Conservation (phyloP, 1,140 invertebrate genomes). For the Augochlora pura region DNA sequence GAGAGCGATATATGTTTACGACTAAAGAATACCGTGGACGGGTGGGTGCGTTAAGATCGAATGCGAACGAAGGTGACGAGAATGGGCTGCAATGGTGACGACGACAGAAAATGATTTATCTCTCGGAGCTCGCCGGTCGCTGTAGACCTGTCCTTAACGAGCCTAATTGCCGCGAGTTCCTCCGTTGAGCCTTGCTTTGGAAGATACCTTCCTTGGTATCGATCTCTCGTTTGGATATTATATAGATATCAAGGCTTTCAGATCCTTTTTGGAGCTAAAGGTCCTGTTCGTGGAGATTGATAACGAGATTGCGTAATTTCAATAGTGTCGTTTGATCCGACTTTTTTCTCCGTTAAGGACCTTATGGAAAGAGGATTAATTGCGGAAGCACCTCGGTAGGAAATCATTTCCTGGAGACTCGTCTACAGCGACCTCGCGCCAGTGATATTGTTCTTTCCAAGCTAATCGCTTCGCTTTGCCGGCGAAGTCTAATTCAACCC, state of each 20-base stretch:
- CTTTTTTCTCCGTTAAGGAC: too few species aligned
- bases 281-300: too few species aligned
- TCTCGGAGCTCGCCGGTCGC: conserved; percentile 1
- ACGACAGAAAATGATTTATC: background rate
- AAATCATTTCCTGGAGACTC: conserved; percentile 3
- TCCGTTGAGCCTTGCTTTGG: too few species aligned
- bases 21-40: conserved; percentile 9
- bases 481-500: background rate
- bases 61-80: background rate
- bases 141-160: conserved; percentile 12
- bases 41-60: conserved; percentile 26
- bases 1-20: background rate
- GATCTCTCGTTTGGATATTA: too few species aligned
- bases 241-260: too few species aligned
- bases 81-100: background rate
- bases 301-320: too few species aligned
- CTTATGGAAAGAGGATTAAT: too few species aligned
- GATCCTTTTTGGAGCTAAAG: too few species aligned
- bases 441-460: conserved; percentile 1
- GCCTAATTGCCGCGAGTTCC: background rate
- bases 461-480: background rate
- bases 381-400: background rate
- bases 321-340: too few species aligned
- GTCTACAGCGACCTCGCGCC: conserved; percentile 32
- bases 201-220: too few species aligned